Base-by-base conservation (phyloP, 2,113 vertebrate species). In the Mixornis gularis region DNA sequence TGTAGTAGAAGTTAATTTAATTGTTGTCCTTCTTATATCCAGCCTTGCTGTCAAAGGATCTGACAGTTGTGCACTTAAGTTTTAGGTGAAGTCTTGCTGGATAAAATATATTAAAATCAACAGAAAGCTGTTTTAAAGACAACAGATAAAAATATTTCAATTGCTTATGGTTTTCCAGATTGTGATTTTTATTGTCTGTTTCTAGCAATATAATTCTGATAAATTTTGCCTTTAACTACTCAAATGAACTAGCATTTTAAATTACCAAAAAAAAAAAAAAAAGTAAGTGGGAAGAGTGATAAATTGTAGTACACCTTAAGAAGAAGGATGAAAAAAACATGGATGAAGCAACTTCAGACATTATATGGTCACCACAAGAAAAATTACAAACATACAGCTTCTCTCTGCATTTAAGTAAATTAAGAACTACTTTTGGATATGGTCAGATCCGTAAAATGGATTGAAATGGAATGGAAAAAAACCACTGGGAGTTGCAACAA, bases 401-500 rank as follows among this genome's bases (percentile, higher is more conserved):
- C 32, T 30, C 15, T 69, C 66, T 82, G n/a, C 9, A 32, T 34
- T 79, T 85, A 36, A 64, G n/a, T 46, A 79, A 76, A 62, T 44
- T 6, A 91, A 68, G 21, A 40, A 25, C 34, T 62, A 22, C 2
- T 69, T 92, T 26, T 66, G 9, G 21, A 43, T 17, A 4, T 68
- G 25, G 13, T 78, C 29, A 56, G 48, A n/a, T 17, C 51, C 55
- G 4, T 68, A 56, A 79, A 85, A 74, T 11, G 16, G 21, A 65
- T 52, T 69, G 53, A 81, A 90, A 53, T 60, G 20, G 25, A 92
- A 89, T 81, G 87, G 66, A 90, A 94, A 93, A 93, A 90, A 92
- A 59, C 2, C 51, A 59, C 11, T 62, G 65, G 13, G 38, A 90
- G 29, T 5, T 92, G 78, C 76, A 89, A 79, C 10, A 34, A 48